phyloP scores from a whole-genome alignment of 2,888 invertebrate genomes.

The Arctia plantaginis region DNA sequence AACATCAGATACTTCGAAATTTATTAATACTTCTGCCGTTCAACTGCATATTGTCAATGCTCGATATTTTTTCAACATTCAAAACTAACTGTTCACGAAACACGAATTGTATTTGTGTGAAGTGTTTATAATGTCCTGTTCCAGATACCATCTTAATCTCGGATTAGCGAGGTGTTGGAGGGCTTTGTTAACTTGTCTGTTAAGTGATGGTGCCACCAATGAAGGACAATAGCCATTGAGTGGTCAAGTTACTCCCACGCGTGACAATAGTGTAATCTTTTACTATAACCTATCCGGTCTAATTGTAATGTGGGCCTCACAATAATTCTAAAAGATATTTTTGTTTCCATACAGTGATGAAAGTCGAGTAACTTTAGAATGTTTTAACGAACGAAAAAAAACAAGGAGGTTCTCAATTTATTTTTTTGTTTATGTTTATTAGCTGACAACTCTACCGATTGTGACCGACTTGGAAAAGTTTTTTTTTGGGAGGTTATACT shows the following conservation, averaged over 20 bases:
- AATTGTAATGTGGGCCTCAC: slow-evolving; percentile 18
- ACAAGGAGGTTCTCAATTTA: not conserved
- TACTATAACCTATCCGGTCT: slow-evolving; percentile 64
- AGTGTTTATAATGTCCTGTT: slow-evolving; percentile 78
- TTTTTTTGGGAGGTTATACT: not conserved
- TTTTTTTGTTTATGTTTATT: not conserved
- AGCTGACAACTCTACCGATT: not conserved
- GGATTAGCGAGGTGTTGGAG: slow-evolving; percentile 74
- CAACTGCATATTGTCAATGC: slow-evolving; percentile 48
- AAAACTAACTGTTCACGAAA: slow-evolving; percentile 72
- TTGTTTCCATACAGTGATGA: slow-evolving; percentile 51
- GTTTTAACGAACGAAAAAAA: not conserved
- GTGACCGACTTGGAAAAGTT: too few relatives aligned
- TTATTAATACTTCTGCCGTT: slow-evolving; percentile 30
- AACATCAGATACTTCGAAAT: not conserved
- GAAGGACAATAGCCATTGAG: slow-evolving; percentile 66
- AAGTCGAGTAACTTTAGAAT: not conserved
- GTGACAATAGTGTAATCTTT: slow-evolving; percentile 58
- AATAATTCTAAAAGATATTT: not conserved
- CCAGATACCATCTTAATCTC: slow-evolving; percentile 82
- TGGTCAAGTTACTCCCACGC: slow-evolving; percentile 74
- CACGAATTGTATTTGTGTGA: slow-evolving; percentile 73
- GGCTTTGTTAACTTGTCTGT: slow-evolving; percentile 72
- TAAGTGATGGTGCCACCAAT: slow-evolving; percentile 75
- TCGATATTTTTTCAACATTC: slow-evolving; percentile 67